Evolutionary conservation across 2,888 invertebrate species (phyloP), one percentile per base, ranked within the genome.

Genomic region (Rhamnusium bicolor): DNA sequence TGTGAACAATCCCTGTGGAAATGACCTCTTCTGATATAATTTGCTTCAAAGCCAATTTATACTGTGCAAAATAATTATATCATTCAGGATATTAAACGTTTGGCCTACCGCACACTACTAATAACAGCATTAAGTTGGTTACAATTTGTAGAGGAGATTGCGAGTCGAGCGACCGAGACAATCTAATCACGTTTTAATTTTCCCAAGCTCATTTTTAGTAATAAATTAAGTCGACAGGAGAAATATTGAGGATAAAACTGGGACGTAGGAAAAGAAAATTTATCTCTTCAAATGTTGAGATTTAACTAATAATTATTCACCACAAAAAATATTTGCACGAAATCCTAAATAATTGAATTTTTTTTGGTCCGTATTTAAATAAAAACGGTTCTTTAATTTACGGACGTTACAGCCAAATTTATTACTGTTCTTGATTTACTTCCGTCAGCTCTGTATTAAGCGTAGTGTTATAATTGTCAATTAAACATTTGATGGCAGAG

Each of bases 41-140:
- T 40, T 40, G 40, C 40, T 40, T 12, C 12, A 40, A 40, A 40
- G n/a, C n/a, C 40, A 40, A 40, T 40, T 40, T 56, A 56, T 56
- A 27, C 10, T 14, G 14, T 7, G 7, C 54, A 24, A 56, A 56
- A 56, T 27, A 27, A 27, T 56, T 56, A n/a, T 27, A 24, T 53
- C 19, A 53, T 53, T 53, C 53, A 53, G 53, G 53, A 53, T 53
- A 53, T 53, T 53, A 53, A 53, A 19, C 53, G 53, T 24, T 53
- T 19, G 24, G 53, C 19, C 53, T 24, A n/a, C 53, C 21, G 12
- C 53, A 40, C 40, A 40, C 40, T n/a, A 40, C 40, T 40, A 40
- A n/a, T 40, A 40, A 40, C 40, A 14, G n/a, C 40, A 40, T 40
- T 40, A 40, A 40, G n/a, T 40, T 40, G n/a, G 40, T n/a, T 40